Conservation (phyloP, 2,797 vertebrate genomes). For the Siniperca scherzeri region DNA sequence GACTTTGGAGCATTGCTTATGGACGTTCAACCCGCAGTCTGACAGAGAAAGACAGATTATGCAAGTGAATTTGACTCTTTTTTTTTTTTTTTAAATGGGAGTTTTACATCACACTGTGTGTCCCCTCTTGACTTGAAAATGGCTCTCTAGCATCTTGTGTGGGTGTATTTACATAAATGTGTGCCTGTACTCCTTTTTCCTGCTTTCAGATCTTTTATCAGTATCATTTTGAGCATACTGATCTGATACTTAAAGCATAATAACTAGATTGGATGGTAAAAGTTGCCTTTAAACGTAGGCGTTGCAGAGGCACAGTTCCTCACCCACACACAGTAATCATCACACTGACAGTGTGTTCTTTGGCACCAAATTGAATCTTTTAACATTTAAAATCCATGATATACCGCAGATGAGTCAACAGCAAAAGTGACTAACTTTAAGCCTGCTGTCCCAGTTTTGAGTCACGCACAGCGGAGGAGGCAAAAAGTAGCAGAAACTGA, state of each 20-base stretch:
- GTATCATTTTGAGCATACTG: no score
- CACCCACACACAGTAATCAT: conserved; percentile 45
- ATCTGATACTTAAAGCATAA: background rate
- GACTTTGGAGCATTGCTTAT: conserved; percentile 99
- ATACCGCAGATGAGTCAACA: conserved; percentile 65
- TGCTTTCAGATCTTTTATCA: background rate
- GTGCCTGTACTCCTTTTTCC: background rate
- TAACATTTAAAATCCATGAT: conserved; percentile 55
- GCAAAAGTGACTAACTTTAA: conserved; percentile 53
- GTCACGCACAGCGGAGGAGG: conserved; percentile 28
- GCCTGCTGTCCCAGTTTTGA: conserved; percentile 39
- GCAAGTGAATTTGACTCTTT: background rate
- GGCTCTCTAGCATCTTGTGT: background rate
- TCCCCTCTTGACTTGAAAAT: background rate
- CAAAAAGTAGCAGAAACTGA: background rate
- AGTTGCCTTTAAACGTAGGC: conserved; percentile 15
- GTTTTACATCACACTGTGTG: background rate
- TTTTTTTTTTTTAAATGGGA: background rate
- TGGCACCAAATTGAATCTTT: conserved; percentile 47
- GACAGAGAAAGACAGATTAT: conserved; percentile 22
- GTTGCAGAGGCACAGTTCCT: conserved; percentile 24
- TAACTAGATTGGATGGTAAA: background rate
- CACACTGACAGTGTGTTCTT: conserved; percentile 52
- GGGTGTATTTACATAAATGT: background rate
- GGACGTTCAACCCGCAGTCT: conserved; percentile 99